These are phyloP conservation scores for Pomacea maculata DNA, from an alignment of 1,140 invertebrate genomes.

Conservation along the genomic window DNA sequence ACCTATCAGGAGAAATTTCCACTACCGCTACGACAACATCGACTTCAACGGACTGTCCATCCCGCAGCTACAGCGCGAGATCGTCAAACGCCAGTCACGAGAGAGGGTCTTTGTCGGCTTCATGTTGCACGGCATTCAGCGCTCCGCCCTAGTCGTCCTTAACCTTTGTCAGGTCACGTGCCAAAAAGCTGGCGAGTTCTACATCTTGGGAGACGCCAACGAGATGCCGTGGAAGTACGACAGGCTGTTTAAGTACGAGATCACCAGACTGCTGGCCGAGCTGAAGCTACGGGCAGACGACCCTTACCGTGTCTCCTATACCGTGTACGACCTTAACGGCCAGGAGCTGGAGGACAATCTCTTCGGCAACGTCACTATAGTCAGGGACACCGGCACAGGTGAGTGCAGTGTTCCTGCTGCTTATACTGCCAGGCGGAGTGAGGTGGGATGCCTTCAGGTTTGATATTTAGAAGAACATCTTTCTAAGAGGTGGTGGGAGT, in stretches of 20 bases:
- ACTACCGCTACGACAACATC: slow-evolving; percentile 31
- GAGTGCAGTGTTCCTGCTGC: too few species aligned
- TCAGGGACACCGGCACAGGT: too few species aligned
- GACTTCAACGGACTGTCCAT: slow-evolving; percentile 28
- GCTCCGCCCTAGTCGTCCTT: slow-evolving; percentile 21
- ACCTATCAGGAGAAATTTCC: slow-evolving; percentile 1
- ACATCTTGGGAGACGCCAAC: slow-evolving; percentile 28
- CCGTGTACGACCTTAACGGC: slow-evolving; percentile 12
- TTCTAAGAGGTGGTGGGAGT: too few species aligned
- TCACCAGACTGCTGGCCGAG: slow-evolving; percentile 18
- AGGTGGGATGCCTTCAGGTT: too few species aligned
- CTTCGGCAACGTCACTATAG: background rate
- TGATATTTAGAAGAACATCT: too few species aligned
- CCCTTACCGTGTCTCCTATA: slow-evolving; percentile 7
- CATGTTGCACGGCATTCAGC: slow-evolving; percentile 26
- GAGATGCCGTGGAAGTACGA: slow-evolving; percentile 34
- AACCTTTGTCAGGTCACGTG: background rate
- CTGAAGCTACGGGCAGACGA: slow-evolving; percentile 22
- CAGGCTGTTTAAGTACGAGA: slow-evolving; percentile 31
- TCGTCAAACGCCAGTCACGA: slow-evolving; percentile 9
- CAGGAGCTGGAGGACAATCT: background rate
- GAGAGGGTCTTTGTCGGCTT: slow-evolving; percentile 27
- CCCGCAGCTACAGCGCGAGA: slow-evolving; percentile 12
- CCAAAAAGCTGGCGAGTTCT: slow-evolving; percentile 30
- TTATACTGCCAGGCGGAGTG: too few species aligned